Evolutionary conservation across 2,888 invertebrate species (phyloP), one percentile per base, ranked within the genome.

Genomic region (Lepidocyrtinus sp.): DNA sequence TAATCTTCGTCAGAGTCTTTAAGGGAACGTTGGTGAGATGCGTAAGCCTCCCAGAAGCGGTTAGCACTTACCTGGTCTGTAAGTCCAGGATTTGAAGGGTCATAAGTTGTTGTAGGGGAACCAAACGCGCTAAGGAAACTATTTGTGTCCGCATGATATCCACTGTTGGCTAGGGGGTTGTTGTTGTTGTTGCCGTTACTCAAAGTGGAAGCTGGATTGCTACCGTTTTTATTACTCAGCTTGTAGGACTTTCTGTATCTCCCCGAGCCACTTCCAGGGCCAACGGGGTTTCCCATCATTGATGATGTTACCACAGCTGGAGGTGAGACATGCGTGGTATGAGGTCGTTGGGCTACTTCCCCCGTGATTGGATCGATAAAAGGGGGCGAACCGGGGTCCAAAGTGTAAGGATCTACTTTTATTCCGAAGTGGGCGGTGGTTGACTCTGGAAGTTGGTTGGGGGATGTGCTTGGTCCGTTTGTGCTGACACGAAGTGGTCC

Each of bases 391-490:
- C 82, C 83, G 2, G 85, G 82, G 72, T 84, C 84, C 67, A 85
- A 71, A 9, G 84, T 82, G 82, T 85, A 85, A 0, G 86, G 86
- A 59, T 86, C 86, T 61, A 86, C 86, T 74, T 86, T 86, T 9
- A 86, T 73, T 12, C 85, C 86, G 73, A 85, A 85, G 65, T 81
- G 81, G 5, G 83, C 79, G 7, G 85, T 85, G 45, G 86, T 86
- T 25, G 85, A 86, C 81, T 86, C 86, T 36, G 86, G 86, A n/a
- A 86, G 75, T 76, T 84, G n/a, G 45, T 81, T 78, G 25, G 84
- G 81, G 19, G 84, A 82, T 64, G 86, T 68, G 76, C 79, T 74
- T 72, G 70, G 86, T 71, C 70, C 84, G 61, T 76, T 75, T 65
- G 75, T 79, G 64, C 73, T 70, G 27, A 77, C 73, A 25, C 82